These are phyloP conservation scores for Crotalus tigris DNA, from an alignment of 2,113 vertebrate genomes.

Conservation along the genomic window DNA sequence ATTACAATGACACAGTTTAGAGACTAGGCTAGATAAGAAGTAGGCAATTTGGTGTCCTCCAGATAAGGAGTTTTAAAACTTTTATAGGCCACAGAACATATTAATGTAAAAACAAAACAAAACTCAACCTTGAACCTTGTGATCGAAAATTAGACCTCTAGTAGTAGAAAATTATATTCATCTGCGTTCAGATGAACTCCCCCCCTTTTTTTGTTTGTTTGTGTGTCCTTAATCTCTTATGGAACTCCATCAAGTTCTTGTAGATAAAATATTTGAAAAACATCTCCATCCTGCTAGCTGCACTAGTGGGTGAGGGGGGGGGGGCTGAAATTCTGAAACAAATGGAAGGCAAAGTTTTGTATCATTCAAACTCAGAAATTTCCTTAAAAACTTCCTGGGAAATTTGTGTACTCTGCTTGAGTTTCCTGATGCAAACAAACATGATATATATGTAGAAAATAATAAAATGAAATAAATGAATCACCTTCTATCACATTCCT, in stretches of 20 bases:
- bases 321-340: background rate
- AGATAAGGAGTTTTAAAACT: background rate
- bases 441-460: background rate
- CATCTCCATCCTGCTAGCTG: background rate
- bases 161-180: background rate
- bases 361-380: background rate
- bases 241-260: background rate
- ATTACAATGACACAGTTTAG: background rate
- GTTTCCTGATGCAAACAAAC: background rate
- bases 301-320: background rate
- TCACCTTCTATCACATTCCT: background rate
- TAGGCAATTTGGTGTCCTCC: background rate
- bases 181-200: background rate
- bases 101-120: background rate
- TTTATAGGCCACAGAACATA: background rate
- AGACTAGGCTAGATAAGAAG: background rate
- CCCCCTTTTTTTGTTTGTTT: fast-evolving
- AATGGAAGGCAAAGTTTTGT: background rate
- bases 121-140: background rate
- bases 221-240: background rate
- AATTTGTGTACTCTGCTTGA: background rate
- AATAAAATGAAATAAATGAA: background rate
- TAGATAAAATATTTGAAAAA: background rate
- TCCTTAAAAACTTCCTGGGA: background rate
- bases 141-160: background rate